Conservation (phyloP, 2,113 vertebrate genomes). For the Synchiropus splendidus region DNA sequence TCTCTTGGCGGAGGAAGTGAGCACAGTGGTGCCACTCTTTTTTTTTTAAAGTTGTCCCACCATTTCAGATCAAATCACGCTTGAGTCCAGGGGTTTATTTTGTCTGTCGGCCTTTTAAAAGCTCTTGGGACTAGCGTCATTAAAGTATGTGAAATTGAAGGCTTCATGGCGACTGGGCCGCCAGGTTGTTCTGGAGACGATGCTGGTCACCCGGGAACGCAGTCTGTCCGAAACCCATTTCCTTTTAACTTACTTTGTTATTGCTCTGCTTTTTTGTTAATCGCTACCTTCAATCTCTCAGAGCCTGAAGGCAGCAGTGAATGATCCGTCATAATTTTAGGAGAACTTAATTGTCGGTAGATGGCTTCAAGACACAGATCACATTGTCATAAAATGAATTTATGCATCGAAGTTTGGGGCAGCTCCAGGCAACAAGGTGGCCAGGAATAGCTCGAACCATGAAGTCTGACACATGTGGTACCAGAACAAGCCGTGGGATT, state of each 20-base stretch:
- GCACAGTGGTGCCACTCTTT: constrained; percentile 16
- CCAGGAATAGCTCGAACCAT: too few relatives aligned
- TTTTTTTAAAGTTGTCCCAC: constrained; percentile 10
- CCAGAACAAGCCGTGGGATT: too few relatives aligned
- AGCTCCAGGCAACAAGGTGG: too few relatives aligned
- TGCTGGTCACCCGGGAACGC: constrained; percentile 28
- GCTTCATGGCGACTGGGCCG: constrained; percentile 34
- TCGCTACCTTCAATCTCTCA: too few relatives aligned
- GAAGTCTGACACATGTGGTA: too few relatives aligned
- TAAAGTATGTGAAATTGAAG: constrained; percentile 48
- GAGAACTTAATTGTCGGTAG: too few relatives aligned
- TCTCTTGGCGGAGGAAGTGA: constrained; percentile 28
- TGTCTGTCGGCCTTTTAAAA: constrained; percentile 37
- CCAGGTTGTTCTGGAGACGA: constrained; percentile 26
- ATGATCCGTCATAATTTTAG: too few relatives aligned
- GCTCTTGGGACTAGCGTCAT: constrained; percentile 40
- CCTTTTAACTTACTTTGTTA: constrained; percentile 9
- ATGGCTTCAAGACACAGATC: too few relatives aligned
- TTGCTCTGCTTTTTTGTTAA: too few relatives aligned
- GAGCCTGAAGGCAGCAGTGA: too few relatives aligned
- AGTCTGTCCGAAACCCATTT: constrained; percentile 23
- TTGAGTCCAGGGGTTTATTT: constrained; percentile 44
- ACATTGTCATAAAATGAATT: too few relatives aligned
- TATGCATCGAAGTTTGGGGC: too few relatives aligned
- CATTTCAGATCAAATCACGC: constrained; percentile 47